Evolutionary conservation across 2,113 vertebrate genomes (phyloP).

Genomic region (Heterotilapia buettikoferi): DNA sequence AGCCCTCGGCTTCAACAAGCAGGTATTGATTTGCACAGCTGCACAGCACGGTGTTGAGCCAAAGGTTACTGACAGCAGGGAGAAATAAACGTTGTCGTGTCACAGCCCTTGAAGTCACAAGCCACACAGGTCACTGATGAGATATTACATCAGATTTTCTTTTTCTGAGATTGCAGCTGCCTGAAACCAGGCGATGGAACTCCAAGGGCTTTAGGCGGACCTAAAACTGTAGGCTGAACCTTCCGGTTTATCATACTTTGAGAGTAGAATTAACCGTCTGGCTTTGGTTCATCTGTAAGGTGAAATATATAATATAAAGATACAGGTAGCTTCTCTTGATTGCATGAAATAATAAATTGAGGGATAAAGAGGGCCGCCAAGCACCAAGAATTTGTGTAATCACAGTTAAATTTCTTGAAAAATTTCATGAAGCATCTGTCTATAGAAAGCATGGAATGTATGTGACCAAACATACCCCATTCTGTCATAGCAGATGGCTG

Average conservation of each 20-base stretch:
- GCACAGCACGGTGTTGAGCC: not conserved
- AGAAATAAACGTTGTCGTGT: not conserved
- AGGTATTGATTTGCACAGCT: conserved; percentile 71
- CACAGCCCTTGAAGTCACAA: not conserved
- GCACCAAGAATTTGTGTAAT: not conserved
- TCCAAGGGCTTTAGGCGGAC: not conserved
- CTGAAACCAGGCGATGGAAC: not conserved
- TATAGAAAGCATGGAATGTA: not conserved
- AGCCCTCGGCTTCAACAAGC: conserved; percentile 80
- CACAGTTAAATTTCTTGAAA: not conserved
- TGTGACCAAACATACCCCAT: not conserved
- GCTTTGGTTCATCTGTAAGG: not conserved
- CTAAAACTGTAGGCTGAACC: not conserved
- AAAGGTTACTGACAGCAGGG: not conserved
- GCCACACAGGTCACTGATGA: not conserved
- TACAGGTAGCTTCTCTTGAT: not conserved
- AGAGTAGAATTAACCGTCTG: not conserved
- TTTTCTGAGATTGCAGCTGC: not conserved
- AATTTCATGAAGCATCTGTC: not conserved
- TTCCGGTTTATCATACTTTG: not conserved
- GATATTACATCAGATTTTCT: not conserved
- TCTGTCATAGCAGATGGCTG: not conserved
- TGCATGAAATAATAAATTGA: not conserved
- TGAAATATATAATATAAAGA: not conserved
- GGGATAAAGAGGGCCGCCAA: not conserved